Evolutionary conservation across 1,140 invertebrate species (phyloP).

Genomic region (Neuroterus valhalla): DNA sequence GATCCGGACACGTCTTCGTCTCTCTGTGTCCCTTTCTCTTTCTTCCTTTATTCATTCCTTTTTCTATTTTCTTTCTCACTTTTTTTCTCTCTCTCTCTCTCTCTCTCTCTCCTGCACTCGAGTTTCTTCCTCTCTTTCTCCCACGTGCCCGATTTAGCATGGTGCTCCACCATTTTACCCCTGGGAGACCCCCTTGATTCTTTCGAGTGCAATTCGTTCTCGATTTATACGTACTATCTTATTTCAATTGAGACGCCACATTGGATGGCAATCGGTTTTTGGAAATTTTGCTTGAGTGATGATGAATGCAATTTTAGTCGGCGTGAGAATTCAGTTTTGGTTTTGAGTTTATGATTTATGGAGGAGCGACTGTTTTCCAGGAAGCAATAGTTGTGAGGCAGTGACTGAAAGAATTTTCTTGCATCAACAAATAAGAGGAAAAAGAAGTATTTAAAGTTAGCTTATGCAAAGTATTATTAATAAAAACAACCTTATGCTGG

Average conservation of each 20-base stretch:
- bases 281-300: background rate
- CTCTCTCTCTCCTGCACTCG: background rate
- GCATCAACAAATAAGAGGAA: no score
- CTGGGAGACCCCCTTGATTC: background rate
- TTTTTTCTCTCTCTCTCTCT: conserved; percentile 11
- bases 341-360: no score
- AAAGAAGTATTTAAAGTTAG: no score
- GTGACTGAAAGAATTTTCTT: no score
- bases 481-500: no score
- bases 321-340: no score
- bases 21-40: conserved; percentile 27
- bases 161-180: background rate
- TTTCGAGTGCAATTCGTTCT: background rate
- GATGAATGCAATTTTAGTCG: background rate
- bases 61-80: conserved; percentile 25
- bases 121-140: conserved; percentile 34
- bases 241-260: conserved; percentile 5
- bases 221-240: background rate
- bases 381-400: no score
- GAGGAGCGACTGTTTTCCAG: no score
- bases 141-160: conserved; percentile 55
- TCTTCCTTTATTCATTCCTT: background rate
- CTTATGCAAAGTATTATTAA: no score
- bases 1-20: conserved; percentile 41
- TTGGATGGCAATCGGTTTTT: background rate